These are phyloP conservation scores for Tenthredo livida DNA, from an alignment of 2,888 invertebrate genomes.

Conservation along the genomic window DNA sequence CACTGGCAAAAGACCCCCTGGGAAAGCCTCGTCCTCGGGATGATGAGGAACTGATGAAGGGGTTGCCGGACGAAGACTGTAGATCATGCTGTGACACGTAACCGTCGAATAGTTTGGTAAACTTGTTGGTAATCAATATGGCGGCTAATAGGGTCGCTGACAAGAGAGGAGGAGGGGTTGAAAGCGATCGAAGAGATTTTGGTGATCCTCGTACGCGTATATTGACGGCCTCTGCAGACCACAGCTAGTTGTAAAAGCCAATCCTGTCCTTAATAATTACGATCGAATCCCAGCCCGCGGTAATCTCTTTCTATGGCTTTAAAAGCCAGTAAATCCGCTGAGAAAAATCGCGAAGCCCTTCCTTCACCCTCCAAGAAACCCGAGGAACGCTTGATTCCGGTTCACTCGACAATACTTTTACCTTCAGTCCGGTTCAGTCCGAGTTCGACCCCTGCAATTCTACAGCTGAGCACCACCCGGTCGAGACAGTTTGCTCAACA, in stretches of 20 bases:
- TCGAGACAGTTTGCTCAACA: slow-evolving; percentile 52
- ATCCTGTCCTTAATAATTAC: slow-evolving; percentile 41
- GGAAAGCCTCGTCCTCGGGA: neutral
- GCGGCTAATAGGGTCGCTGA: slow-evolving; percentile 44
- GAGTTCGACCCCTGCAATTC: neutral
- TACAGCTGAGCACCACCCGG: slow-evolving; percentile 25
- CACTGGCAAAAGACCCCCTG: neutral
- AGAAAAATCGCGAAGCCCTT: slow-evolving; percentile 51
- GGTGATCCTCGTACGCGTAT: slow-evolving; percentile 20
- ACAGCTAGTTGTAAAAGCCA: neutral
- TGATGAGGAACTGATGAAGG: slow-evolving; percentile 24
- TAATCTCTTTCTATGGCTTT: slow-evolving; percentile 50
- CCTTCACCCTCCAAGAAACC: slow-evolving; percentile 53
- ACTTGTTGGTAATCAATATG: slow-evolving; percentile 47
- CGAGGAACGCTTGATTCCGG: slow-evolving; percentile 50
- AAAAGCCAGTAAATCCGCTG: slow-evolving; percentile 48
- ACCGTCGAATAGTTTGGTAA: slow-evolving; percentile 46
- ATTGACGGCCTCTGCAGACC: slow-evolving; percentile 5
- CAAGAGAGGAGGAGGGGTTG: neutral
- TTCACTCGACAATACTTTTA: slow-evolving; percentile 42
- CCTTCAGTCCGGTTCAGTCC: neutral
- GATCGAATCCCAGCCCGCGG: slow-evolving; percentile 37
- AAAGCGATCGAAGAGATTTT: slow-evolving; percentile 38
- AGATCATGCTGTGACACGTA: neutral
- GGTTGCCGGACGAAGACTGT: slow-evolving; percentile 28